Conservation (phyloP, 2,797 vertebrate species). For the Microctenopoma stevenorrisi region DNA sequence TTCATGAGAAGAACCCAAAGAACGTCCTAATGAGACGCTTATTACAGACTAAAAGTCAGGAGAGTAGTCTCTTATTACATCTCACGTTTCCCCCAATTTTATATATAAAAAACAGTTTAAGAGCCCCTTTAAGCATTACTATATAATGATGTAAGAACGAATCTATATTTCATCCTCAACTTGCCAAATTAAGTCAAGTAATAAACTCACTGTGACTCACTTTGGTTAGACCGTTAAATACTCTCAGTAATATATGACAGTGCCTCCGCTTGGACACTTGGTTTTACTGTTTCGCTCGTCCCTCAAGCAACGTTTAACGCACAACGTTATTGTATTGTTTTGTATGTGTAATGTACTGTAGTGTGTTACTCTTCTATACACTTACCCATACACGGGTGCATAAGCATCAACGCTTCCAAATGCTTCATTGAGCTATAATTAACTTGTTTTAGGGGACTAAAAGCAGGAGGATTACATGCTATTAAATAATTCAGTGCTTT, state of each 20-base stretch:
- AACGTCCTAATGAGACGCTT: neutral
- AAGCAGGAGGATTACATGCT: constrained; percentile 6
- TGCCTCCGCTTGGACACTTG: neutral
- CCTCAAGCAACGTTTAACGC: no score
- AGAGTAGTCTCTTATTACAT: neutral
- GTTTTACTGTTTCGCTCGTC: neutral
- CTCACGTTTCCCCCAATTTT: neutral
- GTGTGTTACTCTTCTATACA: no score
- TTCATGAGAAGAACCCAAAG: neutral
- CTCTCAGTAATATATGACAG: neutral
- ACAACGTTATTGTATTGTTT: neutral
- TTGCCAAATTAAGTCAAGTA: neutral
- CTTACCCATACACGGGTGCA: neutral
- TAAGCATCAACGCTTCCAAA: constrained; percentile 8
- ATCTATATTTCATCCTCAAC: neutral
- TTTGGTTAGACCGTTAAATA: neutral
- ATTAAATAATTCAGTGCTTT: neutral
- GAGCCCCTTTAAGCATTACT: no score
- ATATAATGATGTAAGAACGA: no score
- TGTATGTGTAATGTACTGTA: neutral
- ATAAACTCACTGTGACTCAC: no score
- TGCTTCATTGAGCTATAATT: constrained; percentile 17
- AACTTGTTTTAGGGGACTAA: constrained; percentile 6
- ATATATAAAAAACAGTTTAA: neutral
- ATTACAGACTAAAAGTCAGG: neutral